These are phyloP conservation scores for Halcyon chelicuti DNA, from an alignment of 2,797 vertebrate species.

Conservation along the genomic window DNA sequence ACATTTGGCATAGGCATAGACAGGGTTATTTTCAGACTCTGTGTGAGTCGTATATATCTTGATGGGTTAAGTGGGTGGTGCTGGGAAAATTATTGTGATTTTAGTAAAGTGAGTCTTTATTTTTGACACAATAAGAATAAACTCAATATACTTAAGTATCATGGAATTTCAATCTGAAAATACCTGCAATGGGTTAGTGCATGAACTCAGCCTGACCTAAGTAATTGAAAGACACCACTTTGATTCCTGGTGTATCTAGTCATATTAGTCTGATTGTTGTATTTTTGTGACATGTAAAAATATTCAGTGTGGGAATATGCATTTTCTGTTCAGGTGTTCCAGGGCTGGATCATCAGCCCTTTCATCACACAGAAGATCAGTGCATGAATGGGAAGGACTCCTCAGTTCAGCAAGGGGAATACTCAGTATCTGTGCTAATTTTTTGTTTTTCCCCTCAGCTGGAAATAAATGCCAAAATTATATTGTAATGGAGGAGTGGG, in stretches of 20 bases:
- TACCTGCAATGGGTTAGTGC: neutral
- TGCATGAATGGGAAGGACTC: neutral
- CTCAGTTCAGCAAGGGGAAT: neutral
- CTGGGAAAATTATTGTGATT: conserved; percentile 20
- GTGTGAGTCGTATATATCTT: neutral
- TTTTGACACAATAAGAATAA: neutral
- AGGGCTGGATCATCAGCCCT: neutral
- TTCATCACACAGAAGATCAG: neutral
- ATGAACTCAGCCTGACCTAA: neutral
- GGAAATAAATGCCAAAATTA: neutral
- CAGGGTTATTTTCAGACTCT: conserved; percentile 10
- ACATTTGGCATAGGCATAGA: neutral
- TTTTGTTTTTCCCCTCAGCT: neutral
- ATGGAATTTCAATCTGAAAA: neutral
- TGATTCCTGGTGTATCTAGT: neutral
- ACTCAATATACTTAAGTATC: neutral
- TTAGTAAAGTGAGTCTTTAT: neutral
- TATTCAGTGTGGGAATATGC: neutral
- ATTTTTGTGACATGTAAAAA: too few relatives aligned
- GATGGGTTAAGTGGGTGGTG: conserved; percentile 9
- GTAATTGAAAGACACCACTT: neutral
- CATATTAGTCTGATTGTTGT: neutral
- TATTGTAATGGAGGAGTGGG: neutral
- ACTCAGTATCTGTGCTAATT: neutral
- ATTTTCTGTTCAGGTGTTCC: neutral